These are phyloP conservation scores for Cistogaster globosa DNA, from an alignment of 2,888 invertebrate genomes.

Conservation along the genomic window DNA sequence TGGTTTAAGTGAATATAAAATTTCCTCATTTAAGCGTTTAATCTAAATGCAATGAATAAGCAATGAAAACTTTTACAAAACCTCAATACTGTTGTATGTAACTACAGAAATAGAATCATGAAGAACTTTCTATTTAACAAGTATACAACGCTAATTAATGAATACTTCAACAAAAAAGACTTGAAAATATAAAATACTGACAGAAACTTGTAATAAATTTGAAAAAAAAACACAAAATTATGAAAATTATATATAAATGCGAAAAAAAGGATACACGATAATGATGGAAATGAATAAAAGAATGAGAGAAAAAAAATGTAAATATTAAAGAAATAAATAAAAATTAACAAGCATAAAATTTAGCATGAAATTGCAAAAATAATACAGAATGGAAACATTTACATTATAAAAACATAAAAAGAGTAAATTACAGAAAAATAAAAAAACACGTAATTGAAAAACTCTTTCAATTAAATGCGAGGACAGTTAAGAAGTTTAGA, in stretches of 20 bases:
- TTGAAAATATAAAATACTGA: slow-evolving; percentile 59
- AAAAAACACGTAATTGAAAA: slow-evolving; percentile 50
- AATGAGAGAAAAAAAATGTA: neutral
- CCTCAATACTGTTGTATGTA: slow-evolving; percentile 61
- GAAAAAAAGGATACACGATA: slow-evolving; percentile 49
- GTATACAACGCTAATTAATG: slow-evolving; percentile 81
- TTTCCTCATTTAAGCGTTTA: slow-evolving; percentile 70
- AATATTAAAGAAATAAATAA: slow-evolving; percentile 52
- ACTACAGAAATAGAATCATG: slow-evolving; percentile 29
- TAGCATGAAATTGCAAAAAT: slow-evolving; percentile 69
- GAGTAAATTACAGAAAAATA: neutral
- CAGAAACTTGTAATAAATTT: slow-evolving; percentile 47
- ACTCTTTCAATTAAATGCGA: slow-evolving; percentile 64
- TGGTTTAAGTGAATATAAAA: slow-evolving; percentile 61
- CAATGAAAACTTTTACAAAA: slow-evolving; percentile 58
- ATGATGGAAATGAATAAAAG: slow-evolving; percentile 36
- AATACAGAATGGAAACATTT: slow-evolving; percentile 35
- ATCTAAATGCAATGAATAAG: slow-evolving; percentile 70
- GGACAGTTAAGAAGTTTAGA: slow-evolving; percentile 57
- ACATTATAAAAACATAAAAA: slow-evolving; percentile 16
- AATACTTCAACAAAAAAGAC: slow-evolving; percentile 75
- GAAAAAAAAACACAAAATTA: slow-evolving; percentile 34
- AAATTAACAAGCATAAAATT: slow-evolving; percentile 71
- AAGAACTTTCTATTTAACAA: slow-evolving; percentile 69
- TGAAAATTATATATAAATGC: slow-evolving; percentile 52